phyloP scores from a whole-genome alignment of 1,140 invertebrate genomes.

The Rhopalosiphum maidis region DNA sequence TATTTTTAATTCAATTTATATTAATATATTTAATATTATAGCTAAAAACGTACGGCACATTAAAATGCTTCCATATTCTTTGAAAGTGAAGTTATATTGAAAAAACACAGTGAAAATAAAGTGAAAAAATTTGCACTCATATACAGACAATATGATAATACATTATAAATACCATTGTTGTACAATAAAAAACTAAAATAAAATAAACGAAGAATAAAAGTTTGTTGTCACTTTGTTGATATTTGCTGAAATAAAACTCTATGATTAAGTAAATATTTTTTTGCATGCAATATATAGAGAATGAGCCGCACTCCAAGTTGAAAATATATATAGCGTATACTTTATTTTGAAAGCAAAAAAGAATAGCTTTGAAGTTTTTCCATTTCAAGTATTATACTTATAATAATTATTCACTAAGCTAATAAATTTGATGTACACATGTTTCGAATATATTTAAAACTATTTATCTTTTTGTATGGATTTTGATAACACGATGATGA shows the following conservation, averaged over 20 bases:
- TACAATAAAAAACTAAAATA: not conserved
- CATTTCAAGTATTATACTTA: not conserved
- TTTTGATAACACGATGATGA: not conserved
- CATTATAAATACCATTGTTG: not conserved
- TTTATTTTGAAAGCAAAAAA: not conserved
- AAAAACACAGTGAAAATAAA: not conserved
- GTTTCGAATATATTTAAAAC: not conserved
- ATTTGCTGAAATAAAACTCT: not conserved
- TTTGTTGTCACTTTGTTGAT: constrained; percentile 2
- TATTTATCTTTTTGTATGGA: not conserved
- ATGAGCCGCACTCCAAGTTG: not conserved
- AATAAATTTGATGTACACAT: not conserved
- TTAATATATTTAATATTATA: not conserved
- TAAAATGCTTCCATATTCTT: not conserved
- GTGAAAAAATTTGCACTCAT: not conserved
- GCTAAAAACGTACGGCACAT: not conserved
- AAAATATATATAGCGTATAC: not conserved
- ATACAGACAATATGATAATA: not conserved
- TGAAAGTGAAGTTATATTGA: not conserved
- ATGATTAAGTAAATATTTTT: constrained; percentile 12
- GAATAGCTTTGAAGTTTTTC: not conserved
- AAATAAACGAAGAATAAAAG: not conserved
- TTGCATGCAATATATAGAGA: not conserved
- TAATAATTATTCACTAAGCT: not conserved
- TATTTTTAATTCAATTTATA: not conserved